Evolutionary conservation across 2,888 invertebrate species (phyloP), one percentile per base, ranked within the genome.

Genomic region (Fragum sueziense): DNA sequence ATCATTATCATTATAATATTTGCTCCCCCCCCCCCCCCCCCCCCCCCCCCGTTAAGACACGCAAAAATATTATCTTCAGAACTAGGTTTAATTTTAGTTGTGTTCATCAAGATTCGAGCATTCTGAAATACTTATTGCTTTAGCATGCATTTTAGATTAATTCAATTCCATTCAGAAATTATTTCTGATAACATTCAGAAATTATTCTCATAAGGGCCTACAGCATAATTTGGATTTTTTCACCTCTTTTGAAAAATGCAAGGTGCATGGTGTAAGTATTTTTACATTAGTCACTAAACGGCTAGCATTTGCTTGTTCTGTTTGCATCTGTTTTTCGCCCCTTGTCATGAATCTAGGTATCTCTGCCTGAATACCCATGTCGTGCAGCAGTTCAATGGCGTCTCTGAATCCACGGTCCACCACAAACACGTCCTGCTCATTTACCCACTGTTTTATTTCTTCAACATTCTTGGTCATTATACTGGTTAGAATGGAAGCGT

Each of bases 401-500:
- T 82, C 82, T 25, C 85, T 17, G 34, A 85, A 85, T 14, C 80
- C 79, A 62, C 85, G 25, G 41, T 83, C 78, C 0, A 79, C 78
- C 4, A 82, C 69, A 78, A 82, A 70, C 2, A 83, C 25, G 29
- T 82, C 85, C 25, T 61, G 57, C 51, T 70, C 68, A 20, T 76
- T 22, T 3, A 85, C 34, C 59, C 62, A 81, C 1, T 25, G 14
- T n/a, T n/a, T n/a, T n/a, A 82, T 74, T 29, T 81, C 74, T 27
- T 85, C 74, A 17, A 82, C 47, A 57, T 84, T 84, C 25, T 9
- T 61, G 31, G 71, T 76, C 7, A 85, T 6, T 33, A 79, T 79
- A 34, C 79, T 79, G n/a, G 80, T 85, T 4, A 84, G 62, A 9
- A 82, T 82, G 4, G 69, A 22, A 7, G 78, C 76, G 62, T 82